Evolutionary conservation across 2,888 invertebrate species (phyloP).

Genomic region (Lasioglossum pauxillum): DNA sequence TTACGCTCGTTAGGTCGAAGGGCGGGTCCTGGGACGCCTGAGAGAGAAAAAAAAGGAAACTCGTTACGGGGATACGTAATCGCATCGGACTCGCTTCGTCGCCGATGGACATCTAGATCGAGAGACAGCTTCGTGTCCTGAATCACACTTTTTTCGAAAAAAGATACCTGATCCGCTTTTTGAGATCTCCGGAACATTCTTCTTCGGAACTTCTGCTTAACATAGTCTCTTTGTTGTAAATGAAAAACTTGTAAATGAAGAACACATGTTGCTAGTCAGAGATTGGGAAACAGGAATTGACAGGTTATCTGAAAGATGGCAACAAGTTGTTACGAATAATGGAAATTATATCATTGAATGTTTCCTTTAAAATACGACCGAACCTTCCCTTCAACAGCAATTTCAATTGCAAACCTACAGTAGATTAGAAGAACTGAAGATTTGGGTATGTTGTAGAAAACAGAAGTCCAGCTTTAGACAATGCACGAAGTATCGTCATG

Average conservation of each 20-base stretch:
- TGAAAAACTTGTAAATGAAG: too few relatives aligned
- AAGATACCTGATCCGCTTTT: neutral
- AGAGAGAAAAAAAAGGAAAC: constrained; percentile 66
- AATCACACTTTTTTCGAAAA: neutral
- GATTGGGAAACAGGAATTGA: too few relatives aligned
- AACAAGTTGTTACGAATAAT: too few relatives aligned
- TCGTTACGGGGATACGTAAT: constrained; percentile 66
- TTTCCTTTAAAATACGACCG: too few relatives aligned
- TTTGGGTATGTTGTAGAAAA: too few relatives aligned
- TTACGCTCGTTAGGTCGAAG: constrained; percentile 71
- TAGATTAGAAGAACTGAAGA: too few relatives aligned
- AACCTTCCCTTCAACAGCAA: too few relatives aligned
- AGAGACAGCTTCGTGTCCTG: neutral
- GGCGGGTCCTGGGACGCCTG: constrained; percentile 47
- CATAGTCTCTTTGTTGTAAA: too few relatives aligned
- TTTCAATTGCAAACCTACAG: too few relatives aligned
- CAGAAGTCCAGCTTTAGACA: neutral
- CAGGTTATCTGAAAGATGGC: too few relatives aligned
- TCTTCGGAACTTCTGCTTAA: neutral
- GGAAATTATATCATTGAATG: too few relatives aligned
- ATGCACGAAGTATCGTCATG: neutral
- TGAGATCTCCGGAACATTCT: neutral
- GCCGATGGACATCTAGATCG: constrained; percentile 36
- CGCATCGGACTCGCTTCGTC: constrained; percentile 51
- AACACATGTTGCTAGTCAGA: too few relatives aligned